These are phyloP conservation scores for Ophion costatus DNA, from an alignment of 2,888 invertebrate genomes.

Conservation along the genomic window DNA sequence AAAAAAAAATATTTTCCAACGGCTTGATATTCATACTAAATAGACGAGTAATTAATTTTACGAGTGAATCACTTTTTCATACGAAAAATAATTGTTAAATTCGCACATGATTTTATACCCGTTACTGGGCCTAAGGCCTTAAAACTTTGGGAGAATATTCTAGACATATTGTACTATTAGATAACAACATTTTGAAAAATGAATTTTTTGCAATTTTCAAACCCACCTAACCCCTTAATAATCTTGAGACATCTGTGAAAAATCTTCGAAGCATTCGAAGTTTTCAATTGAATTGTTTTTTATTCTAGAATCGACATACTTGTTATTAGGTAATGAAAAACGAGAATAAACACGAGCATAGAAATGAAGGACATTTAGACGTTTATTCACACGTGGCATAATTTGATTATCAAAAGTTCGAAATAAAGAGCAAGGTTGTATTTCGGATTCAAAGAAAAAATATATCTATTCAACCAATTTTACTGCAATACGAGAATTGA, in stretches of 20 bases:
- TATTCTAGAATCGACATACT: neutral
- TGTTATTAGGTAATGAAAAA: neutral
- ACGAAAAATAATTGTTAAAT: no score
- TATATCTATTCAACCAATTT: neutral
- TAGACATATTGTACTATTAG: no score
- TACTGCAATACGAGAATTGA: constrained; percentile 28
- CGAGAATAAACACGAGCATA: no score
- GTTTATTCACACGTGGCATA: neutral
- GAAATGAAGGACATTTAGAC: neutral
- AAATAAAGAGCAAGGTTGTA: neutral
- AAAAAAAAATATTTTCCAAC: no score
- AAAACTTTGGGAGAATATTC: no score
- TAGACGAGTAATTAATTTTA: no score
- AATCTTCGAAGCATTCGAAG: neutral
- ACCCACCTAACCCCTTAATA: neutral
- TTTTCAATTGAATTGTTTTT: neutral
- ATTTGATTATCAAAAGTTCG: neutral
- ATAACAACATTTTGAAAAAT: no score
- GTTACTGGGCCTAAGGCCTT: no score
- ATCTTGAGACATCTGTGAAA: neutral
- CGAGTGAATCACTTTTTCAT: no score
- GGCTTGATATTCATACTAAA: no score
- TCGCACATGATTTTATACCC: no score
- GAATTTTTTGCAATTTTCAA: no score
- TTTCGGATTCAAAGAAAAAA: neutral